Conservation (phyloP, 2,888 invertebrate genomes). For the Brachypalpus laphriformis region DNA sequence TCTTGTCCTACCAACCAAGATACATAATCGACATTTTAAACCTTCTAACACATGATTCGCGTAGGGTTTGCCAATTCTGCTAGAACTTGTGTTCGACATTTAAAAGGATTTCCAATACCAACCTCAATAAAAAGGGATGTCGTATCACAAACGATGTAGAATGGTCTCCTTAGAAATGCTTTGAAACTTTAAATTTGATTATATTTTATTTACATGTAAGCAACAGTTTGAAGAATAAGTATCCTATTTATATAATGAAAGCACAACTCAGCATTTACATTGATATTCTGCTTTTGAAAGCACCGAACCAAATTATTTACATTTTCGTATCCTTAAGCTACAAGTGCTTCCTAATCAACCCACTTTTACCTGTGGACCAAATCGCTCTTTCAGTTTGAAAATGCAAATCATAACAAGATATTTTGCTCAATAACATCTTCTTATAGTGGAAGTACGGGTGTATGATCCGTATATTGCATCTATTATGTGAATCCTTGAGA, state of each 20-base stretch:
- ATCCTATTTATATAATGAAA: not conserved
- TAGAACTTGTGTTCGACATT: too few species aligned
- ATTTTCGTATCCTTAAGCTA: not conserved
- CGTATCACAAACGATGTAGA: not conserved
- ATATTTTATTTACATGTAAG: not conserved
- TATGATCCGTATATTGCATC: conserved; percentile 1
- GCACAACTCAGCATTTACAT: not conserved
- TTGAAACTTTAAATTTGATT: not conserved
- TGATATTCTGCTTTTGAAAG: not conserved
- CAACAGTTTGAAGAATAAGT: not conserved
- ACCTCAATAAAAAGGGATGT: not conserved
- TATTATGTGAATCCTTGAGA: not conserved
- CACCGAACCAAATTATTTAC: not conserved
- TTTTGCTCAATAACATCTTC: not conserved
- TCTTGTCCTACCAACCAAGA: not conserved
- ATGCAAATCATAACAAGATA: not conserved
- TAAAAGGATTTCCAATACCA: not conserved
- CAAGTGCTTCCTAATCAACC: not conserved
- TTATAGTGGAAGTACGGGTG: not conserved
- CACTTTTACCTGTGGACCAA: not conserved
- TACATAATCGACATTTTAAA: not conserved
- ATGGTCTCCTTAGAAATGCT: not conserved
- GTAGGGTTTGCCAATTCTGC: not conserved
- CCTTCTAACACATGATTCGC: not conserved
- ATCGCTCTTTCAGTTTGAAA: not conserved